Percentiles rank a stretch among this genome's conserved stretches.
phyloP scores from a whole-genome alignment of 1,140 invertebrate genomes.

The Drosophila prosaltans region DNA sequence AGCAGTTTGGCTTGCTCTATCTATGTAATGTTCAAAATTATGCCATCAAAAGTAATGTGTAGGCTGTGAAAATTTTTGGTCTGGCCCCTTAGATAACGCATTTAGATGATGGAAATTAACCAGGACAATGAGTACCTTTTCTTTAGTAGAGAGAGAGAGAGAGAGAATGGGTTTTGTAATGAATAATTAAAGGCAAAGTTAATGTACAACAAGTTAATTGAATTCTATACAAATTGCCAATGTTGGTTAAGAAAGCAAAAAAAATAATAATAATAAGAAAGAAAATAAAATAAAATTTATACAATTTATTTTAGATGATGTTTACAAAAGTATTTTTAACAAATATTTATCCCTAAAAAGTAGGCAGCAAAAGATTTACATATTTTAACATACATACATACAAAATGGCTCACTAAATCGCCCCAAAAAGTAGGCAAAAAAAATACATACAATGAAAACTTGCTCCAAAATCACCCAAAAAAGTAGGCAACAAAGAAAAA shows the following conservation, averaged over 20 bases:
- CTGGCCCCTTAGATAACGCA: slow-evolving; percentile 41
- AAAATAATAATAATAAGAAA: too few relatives aligned
- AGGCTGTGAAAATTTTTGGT: slow-evolving; percentile 33
- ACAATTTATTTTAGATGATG: too few relatives aligned
- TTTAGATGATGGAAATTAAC: slow-evolving; percentile 58
- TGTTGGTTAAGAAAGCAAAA: too few relatives aligned
- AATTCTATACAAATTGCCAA: not conserved
- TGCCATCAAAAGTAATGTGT: slow-evolving; percentile 75
- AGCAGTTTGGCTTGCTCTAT: not conserved
- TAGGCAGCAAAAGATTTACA: not conserved
- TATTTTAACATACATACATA: too few relatives aligned
- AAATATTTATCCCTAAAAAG: not conserved
- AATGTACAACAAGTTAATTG: slow-evolving; percentile 36
- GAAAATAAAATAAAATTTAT: too few relatives aligned
- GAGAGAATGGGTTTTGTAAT: slow-evolving; percentile 3
- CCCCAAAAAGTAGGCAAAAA: slow-evolving; percentile 7
- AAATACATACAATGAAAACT: not conserved
- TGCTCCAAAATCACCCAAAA: too few relatives aligned
- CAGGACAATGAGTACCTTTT: slow-evolving; percentile 35
- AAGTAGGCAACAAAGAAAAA: too few relatives aligned
- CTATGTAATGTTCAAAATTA: slow-evolving; percentile 61
- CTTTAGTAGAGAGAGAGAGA: not conserved
- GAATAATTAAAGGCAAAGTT: not conserved
- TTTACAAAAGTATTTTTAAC: too few relatives aligned
- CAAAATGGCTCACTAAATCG: too few relatives aligned